Conservation (phyloP, 2,113 vertebrate genomes). For the pig (Sus scrofa) region T2T-Sscrofa CM000812.6:2697501-2698000, state of each 20-base stretch:
- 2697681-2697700: too few species aligned
- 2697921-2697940: too few species aligned
- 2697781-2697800: accelerated
- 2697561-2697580: not conserved
- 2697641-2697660: not conserved
- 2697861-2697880: too few species aligned
- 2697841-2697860: too few species aligned
- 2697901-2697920: too few species aligned
- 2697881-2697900: too few species aligned
- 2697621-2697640: accelerated
- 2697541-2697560: not conserved
- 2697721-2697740: not conserved
- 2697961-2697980: not conserved
- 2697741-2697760: accelerated
- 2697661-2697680: accelerated
- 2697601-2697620: not conserved
- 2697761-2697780: accelerated
- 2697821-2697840: too few species aligned
- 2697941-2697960: too few species aligned
- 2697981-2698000: accelerated
- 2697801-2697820: too few species aligned
- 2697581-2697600: not conserved
- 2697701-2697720: accelerated
- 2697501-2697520: not conserved
- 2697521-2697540: not conserved